Conservation (phyloP, 53 echinoderm and acorn worm genomes). For the Henricia sp. region DNA sequence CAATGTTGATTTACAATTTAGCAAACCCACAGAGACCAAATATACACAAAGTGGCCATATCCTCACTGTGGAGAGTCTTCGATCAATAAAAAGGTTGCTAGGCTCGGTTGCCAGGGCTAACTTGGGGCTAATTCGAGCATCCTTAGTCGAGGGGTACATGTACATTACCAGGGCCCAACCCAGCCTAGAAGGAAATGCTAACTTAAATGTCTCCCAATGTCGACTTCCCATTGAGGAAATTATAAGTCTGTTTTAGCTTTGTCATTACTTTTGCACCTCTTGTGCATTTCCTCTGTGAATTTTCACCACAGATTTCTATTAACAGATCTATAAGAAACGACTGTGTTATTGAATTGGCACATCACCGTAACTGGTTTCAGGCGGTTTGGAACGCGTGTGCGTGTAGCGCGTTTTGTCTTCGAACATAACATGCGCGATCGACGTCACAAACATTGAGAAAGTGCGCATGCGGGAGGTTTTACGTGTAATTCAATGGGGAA, state of each 20-base stretch:
- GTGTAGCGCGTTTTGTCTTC: no score
- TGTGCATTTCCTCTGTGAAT: slow-evolving; percentile 2
- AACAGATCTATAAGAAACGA: no score
- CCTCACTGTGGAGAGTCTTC: not conserved
- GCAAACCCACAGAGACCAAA: not conserved
- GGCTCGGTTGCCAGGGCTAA: not conserved
- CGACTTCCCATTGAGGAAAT: slow-evolving; percentile 1
- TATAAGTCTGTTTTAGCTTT: not conserved
- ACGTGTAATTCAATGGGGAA: no score
- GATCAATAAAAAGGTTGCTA: no score
- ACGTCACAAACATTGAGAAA: no score
- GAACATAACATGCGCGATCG: no score
- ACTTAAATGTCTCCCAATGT: slow-evolving; percentile 7
- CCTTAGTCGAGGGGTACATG: not conserved
- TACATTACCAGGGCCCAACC: slow-evolving; percentile 1
- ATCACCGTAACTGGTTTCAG: no score
- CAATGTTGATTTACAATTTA: no score
- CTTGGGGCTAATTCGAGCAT: not conserved
- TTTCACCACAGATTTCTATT: no score
- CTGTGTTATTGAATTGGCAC: no score
- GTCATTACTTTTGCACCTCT: slow-evolving; percentile 13
- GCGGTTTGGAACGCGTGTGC: no score
- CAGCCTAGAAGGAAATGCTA: not conserved
- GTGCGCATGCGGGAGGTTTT: no score
- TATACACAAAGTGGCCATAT: not conserved